Conservation (phyloP, 2,888 invertebrate species). For the Chrysodeixis includens region DNA sequence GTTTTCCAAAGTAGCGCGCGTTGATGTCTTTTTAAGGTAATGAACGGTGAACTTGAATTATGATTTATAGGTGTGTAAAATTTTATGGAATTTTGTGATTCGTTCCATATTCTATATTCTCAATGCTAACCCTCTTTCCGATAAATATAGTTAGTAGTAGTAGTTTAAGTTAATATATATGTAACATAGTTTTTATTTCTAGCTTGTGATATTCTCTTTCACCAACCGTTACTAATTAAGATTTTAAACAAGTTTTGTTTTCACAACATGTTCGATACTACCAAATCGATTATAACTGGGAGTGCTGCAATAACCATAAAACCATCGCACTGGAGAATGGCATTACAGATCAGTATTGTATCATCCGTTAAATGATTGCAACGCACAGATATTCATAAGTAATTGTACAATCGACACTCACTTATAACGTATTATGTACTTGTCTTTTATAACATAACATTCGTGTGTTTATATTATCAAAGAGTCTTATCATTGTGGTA, state of each 20-base stretch:
- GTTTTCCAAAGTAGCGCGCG: conserved; percentile 16
- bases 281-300: conserved; percentile 1
- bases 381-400: conserved; percentile 23
- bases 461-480: not conserved
- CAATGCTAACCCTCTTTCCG: not conserved
- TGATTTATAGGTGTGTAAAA: conserved; percentile 8
- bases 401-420: conserved; percentile 35
- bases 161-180: not conserved
- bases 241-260: not conserved
- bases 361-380: conserved; percentile 25
- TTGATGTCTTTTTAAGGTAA: conserved; percentile 46
- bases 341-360: conserved; percentile 14
- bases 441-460: no score
- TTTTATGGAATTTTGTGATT: conserved; percentile 3
- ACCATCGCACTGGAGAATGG: conserved; percentile 5
- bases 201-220: not conserved
- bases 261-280: not conserved
- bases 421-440: not conserved
- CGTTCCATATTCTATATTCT: not conserved
- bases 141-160: no score
- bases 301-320: conserved; percentile 2
- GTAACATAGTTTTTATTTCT: not conserved
- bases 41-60: conserved; percentile 1
- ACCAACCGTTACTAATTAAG: not conserved
- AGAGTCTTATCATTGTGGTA: not conserved